phyloP scores from a whole-genome alignment of 1,140 invertebrate species.

The Phymorhynchus buccinoides region DNA sequence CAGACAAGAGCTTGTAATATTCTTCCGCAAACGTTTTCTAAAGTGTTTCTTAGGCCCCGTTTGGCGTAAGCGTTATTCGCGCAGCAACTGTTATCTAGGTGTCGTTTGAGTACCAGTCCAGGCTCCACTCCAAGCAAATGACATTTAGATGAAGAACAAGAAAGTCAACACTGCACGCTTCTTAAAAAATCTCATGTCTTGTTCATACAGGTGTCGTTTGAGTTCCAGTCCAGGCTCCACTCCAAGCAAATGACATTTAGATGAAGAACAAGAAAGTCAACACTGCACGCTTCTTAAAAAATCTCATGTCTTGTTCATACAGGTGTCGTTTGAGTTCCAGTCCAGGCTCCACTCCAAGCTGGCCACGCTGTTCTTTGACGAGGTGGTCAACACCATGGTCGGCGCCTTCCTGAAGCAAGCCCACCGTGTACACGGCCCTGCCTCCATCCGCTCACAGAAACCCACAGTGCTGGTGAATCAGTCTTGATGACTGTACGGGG shows the following conservation, averaged over 20 bases:
- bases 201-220: constrained; percentile 81
- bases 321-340: constrained; percentile 90
- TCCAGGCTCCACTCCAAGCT: constrained; percentile 89
- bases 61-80: too few relatives aligned
- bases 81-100: too few relatives aligned
- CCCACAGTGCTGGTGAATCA: constrained; percentile 54
- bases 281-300: too few relatives aligned
- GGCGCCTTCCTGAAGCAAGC: constrained; percentile 92
- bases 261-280: too few relatives aligned
- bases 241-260: too few relatives aligned
- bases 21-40: too few relatives aligned
- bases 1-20: too few relatives aligned
- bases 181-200: too few relatives aligned
- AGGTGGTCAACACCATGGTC: constrained; percentile 96
- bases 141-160: too few relatives aligned
- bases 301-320: constrained; percentile 12
- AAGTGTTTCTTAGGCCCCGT: too few relatives aligned
- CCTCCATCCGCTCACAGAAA: constrained; percentile 63
- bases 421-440: constrained; percentile 81
- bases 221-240: constrained; percentile 89
- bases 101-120: constrained; percentile 90
- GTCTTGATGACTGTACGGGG: constrained; percentile 50
- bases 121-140: constrained; percentile 87
- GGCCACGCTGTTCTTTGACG: constrained; percentile 94
- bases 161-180: background rate